Evolutionary conservation across 2,797 vertebrate genomes (phyloP), one percentile per base, ranked within the genome.

Genomic region (Balearica regulorum): DNA sequence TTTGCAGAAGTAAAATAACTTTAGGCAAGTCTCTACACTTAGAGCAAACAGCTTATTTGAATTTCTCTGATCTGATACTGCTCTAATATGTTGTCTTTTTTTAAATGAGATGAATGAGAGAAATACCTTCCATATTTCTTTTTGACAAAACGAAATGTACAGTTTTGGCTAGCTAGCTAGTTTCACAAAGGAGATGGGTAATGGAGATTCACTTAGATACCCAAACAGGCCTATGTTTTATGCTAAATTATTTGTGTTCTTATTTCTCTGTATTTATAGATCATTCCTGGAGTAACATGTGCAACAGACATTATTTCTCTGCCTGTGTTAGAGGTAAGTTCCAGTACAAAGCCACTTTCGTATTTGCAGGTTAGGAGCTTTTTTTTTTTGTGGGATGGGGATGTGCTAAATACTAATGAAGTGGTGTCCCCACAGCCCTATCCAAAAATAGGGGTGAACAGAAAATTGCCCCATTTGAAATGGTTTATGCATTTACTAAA

Each of bases 241-340:
- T 64, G 14, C 33, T 53, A 26, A 75, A 70, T 82, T 7, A 37
- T 71, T 51, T 81, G 11, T 77, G 35, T 70, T 65, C 17, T 64
- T 75, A 39, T 91, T 93, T 73, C 9, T 85, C 69, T 84, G 12
- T 83, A 25, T 93, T 78, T 98, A n/a, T 79, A 98, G 97, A 95
- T 98, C 90, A 97, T 99, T 84, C 98, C 99, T 83, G 99, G 99
- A 93, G 98, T 99, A 77, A 96, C 88, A 46, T 99, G 98, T 91
- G 97, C 97, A 93, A 98, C 98, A 9, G 98, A 99, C 75, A 98
- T 98, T 60, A 98, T 98, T 60, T 95, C 97, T 31, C 96, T 99
- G 86, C 97, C 98, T 31, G 90, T 98, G 26, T 98, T 99, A 97
- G 98, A 98, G 98, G 98, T 98, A 91, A 99, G 98, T 97, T 51